Evolutionary conservation across 2,113 vertebrate species (phyloP).

Genomic region (Ammodytes marinus): DNA sequence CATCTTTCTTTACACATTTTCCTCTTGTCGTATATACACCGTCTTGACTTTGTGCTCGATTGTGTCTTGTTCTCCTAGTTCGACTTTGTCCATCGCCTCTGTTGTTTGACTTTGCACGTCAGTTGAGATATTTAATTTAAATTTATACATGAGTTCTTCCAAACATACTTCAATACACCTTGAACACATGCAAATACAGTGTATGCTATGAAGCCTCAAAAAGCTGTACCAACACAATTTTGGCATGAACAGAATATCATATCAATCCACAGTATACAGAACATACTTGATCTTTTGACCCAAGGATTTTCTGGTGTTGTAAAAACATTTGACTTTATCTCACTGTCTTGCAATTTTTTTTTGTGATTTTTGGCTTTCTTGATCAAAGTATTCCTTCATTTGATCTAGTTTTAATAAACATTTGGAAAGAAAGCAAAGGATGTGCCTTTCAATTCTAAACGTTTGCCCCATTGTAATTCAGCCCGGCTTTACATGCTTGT

Average conservation of each 20-base stretch:
- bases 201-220: not conserved
- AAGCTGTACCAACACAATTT: not conserved
- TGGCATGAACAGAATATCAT: not conserved
- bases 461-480: slow-evolving; percentile 8
- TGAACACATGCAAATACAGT: slow-evolving; percentile 2
- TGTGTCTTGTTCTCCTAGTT: not conserved
- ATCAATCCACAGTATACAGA: slow-evolving; percentile 6
- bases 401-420: not conserved
- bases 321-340: not conserved
- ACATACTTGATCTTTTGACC: not conserved
- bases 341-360: too few relatives aligned
- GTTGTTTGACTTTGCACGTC: not conserved
- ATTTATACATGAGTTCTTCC: not conserved
- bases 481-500: not conserved
- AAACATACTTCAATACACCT: not conserved
- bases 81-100: not conserved
- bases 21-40: not conserved
- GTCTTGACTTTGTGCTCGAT: slow-evolving; percentile 11
- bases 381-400: not conserved
- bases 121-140: not conserved
- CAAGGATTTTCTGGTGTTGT: not conserved
- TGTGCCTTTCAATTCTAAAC: not conserved
- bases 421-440: not conserved
- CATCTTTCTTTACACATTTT: not conserved
- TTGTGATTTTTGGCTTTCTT: not conserved